Base-by-base conservation (phyloP, 2,113 vertebrate genomes). In the Megaleporinus macrocephalus region DNA sequence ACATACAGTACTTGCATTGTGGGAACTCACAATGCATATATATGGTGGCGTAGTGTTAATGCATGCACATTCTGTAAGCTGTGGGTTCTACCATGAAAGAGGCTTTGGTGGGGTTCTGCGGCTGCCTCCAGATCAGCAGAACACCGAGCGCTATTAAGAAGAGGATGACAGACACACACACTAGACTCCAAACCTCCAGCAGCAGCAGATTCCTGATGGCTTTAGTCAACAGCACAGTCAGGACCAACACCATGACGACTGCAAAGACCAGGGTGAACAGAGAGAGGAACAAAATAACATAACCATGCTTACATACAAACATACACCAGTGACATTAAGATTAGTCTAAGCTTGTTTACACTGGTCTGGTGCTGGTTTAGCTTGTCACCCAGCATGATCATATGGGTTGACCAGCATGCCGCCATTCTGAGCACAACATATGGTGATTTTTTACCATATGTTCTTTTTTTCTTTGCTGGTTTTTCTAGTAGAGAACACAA, bases 121-220 rank as follows among this genome's bases (percentile, higher is more conserved):
- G 96, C 22, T 96, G 94, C 78, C 92, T 94, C 95, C 93, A 95
- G 86, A 96, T 90, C 63, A 96, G 47, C 13, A 92, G 62, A 5
- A 86, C 66, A 1, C 10, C 62, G 72, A 94, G 22, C 51, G 95
- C 26, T 13, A 95, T 77, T 65, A 91, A 61, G 18, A 93, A 16
- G 18, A 59, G 74, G 27, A 95, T 62, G 68, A 89, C 83, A 73
- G 92, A 90, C 18, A 92, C 86, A 26, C 92, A 78, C 29, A 78
- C 47, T 9, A 95, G 47, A 78, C 93, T 94, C 95, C 95, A 95
- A 9, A 84, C 78, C 59, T 89, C 88, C 53, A 81, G 1, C 0
- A 44, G 65, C 1, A 0, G 0, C 66, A 97, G 65, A 61, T 94
- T 92, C 9, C 92, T 59, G 4, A 95, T 71, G 29, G 87, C 91